These are phyloP conservation scores for Sepioteuthis lessoniana DNA, from an alignment of 2,888 invertebrate species.

Conservation along the genomic window DNA sequence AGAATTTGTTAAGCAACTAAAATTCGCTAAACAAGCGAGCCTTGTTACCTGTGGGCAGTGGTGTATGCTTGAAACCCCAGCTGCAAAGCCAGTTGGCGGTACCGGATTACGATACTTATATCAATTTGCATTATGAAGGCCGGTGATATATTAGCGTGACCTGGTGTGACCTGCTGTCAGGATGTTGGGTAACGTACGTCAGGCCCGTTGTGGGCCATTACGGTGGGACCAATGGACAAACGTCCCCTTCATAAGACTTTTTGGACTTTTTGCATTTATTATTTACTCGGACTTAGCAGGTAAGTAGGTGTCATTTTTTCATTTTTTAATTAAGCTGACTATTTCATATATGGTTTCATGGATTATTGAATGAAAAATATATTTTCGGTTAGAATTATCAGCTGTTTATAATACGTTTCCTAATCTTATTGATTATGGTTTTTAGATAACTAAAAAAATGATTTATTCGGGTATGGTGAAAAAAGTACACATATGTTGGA, in stretches of 20 bases:
- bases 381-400: background rate
- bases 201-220: background rate
- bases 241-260: background rate
- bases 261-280: background rate
- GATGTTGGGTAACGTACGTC: background rate
- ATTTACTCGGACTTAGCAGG: conserved; percentile 15
- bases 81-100: background rate
- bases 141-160: conserved; percentile 11
- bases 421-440: background rate
- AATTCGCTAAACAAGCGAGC: background rate
- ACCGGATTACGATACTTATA: background rate
- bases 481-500: no score
- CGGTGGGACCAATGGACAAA: background rate
- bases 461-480: no score
- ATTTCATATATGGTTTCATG: background rate
- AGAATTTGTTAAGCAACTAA: background rate
- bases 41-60: background rate
- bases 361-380: background rate
- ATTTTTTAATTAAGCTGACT: background rate
- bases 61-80: background rate
- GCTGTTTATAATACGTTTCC: background rate
- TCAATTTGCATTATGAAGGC: background rate
- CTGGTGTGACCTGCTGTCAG: conserved; percentile 8
- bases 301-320: background rate
- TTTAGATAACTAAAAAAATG: no score